Conservation (phyloP, 2,888 invertebrate genomes). For the Rosalia funebris region DNA sequence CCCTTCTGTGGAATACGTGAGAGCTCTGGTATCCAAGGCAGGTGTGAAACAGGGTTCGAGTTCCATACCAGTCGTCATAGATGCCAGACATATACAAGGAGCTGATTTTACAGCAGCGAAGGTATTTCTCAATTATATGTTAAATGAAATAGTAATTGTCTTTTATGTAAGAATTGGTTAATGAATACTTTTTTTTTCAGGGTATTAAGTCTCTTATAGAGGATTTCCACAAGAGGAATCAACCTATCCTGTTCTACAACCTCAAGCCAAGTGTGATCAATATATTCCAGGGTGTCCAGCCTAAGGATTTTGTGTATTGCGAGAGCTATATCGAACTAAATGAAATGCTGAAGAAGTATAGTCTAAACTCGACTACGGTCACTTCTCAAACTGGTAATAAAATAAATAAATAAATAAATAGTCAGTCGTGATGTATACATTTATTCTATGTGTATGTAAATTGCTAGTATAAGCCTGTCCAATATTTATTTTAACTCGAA, state of each 20-base stretch:
- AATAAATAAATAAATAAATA: conserved; percentile 14
- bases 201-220: conserved; percentile 71
- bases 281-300: conserved; percentile 70
- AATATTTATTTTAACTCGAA: not conserved
- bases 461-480: not conserved
- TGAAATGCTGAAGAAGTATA: conserved; percentile 65
- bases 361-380: not conserved
- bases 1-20: conserved; percentile 74
- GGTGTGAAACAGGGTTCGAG: conserved; percentile 70
- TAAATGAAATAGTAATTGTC: not conserved
- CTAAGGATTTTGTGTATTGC: conserved; percentile 68
- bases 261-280: conserved; percentile 69
- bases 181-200: conserved; percentile 62
- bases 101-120: conserved; percentile 75
- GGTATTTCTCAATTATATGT: conserved; percentile 57
- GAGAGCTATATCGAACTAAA: conserved; percentile 67
- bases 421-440: conserved; percentile 1
- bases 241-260: conserved; percentile 69
- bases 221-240: conserved; percentile 69
- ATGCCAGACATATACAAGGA: conserved; percentile 72
- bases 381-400: conserved; percentile 23
- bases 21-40: conserved; percentile 77
- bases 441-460: not conserved
- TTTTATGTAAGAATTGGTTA: too few species aligned
- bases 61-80: conserved; percentile 70